Evolutionary conservation across 2,797 vertebrate genomes (phyloP).

Genomic region (Premnoplex brunnescens): DNA sequence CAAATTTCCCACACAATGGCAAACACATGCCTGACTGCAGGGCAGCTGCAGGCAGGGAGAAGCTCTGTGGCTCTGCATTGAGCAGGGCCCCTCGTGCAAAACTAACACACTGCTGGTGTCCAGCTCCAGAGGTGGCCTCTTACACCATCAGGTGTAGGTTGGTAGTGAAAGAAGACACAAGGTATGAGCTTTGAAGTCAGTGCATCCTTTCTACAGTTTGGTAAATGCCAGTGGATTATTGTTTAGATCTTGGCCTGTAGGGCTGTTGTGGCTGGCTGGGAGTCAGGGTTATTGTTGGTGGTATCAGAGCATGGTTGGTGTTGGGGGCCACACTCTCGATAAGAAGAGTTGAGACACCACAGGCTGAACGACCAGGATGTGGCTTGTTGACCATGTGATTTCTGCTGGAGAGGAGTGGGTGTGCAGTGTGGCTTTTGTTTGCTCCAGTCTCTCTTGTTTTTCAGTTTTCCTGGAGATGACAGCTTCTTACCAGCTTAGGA

Average conservation of each 20-base stretch:
- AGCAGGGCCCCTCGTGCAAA: neutral
- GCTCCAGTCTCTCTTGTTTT: neutral
- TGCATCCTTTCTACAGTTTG: neutral
- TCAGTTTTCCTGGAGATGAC: neutral
- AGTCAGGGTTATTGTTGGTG: neutral
- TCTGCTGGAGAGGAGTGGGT: neutral
- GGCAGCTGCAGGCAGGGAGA: neutral
- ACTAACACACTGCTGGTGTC: neutral
- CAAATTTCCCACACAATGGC: neutral
- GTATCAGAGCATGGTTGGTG: neutral
- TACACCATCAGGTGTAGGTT: neutral
- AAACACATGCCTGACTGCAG: fast-evolving
- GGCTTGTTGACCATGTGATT: neutral
- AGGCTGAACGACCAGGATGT: neutral
- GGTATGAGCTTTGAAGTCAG: neutral
- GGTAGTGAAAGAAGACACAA: neutral
- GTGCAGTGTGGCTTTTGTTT: neutral
- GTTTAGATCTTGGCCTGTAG: fast-evolving
- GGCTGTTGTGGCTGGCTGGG: neutral
- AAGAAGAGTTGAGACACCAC: neutral
- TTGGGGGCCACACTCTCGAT: fast-evolving
- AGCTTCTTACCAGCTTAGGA: neutral
- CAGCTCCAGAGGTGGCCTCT: neutral
- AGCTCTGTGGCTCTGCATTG: neutral
- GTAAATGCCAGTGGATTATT: neutral